A percentile compares a stretch with the other conserved stretches of the same genome.
phyloP scores from a whole-genome alignment of 2,797 vertebrate species.

The Phoebastria nigripes region DNA sequence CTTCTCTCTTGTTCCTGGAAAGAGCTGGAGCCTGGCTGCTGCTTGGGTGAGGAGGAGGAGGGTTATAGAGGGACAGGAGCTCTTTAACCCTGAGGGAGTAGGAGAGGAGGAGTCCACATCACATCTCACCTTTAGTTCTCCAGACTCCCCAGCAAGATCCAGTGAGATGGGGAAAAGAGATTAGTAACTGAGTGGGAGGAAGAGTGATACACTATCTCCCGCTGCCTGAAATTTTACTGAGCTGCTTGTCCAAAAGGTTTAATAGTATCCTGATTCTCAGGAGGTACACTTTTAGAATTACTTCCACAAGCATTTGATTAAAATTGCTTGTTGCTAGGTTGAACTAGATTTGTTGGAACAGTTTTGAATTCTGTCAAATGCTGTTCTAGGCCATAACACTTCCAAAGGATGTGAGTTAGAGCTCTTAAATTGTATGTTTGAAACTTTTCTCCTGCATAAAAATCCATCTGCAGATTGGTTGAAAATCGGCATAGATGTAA shows the following conservation, averaged over 20 bases:
- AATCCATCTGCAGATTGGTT: neutral
- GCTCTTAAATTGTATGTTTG: neutral
- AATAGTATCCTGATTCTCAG: neutral
- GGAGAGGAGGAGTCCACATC: neutral
- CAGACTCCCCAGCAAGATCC: neutral
- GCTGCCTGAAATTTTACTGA: neutral
- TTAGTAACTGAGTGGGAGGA: neutral
- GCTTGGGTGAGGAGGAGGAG: neutral
- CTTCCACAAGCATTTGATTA: neutral
- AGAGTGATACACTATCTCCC: accelerated
- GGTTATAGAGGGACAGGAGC: neutral
- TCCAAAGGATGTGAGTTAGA: neutral
- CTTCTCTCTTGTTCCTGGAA: neutral
- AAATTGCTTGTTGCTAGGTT: neutral
- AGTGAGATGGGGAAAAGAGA: neutral
- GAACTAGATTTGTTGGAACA: neutral
- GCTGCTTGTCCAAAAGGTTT: neutral
- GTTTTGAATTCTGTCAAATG: neutral
- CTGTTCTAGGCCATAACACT: neutral
- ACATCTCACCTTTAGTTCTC: neutral
- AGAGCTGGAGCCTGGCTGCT: accelerated
- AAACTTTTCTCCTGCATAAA: neutral
- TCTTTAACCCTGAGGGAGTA: neutral
- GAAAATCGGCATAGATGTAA: neutral
- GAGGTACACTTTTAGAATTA: neutral